Conservation (phyloP, 1,140 invertebrate genomes). For the Achatina immaculata region DNA sequence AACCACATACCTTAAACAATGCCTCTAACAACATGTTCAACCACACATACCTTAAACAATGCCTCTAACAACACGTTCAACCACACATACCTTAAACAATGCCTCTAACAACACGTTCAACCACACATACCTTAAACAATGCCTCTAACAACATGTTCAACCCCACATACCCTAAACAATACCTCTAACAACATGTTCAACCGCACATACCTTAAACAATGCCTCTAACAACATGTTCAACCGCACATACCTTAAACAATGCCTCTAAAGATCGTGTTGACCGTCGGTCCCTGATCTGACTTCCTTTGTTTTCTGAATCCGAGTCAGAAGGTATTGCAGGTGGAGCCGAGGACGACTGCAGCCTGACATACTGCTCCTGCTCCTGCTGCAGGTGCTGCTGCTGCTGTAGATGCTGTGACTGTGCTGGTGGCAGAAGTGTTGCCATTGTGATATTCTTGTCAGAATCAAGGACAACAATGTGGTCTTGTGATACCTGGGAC, state of each 20-base stretch:
- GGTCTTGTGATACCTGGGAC: background rate
- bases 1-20: background rate
- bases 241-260: conserved; percentile 50
- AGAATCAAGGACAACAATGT: background rate
- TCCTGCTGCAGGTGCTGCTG: conserved; percentile 11
- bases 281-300: conserved; percentile 13
- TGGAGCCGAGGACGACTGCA: conserved; percentile 15
- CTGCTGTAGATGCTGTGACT: background rate
- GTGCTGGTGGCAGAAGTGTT: background rate
- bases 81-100: too few species aligned
- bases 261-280: conserved; percentile 62
- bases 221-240: background rate
- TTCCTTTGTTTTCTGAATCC: background rate
- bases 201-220: conserved; percentile 5
- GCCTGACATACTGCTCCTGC: conserved; percentile 3
- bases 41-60: conserved; percentile 10
- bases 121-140: too few species aligned
- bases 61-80: background rate
- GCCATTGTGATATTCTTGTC: background rate
- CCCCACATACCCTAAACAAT: background rate
- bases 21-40: background rate
- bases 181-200: background rate
- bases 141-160: too few species aligned
- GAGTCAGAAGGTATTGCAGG: conserved; percentile 4
- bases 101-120: too few species aligned